Evolutionary conservation across 2,797 vertebrate species (phyloP).

Genomic region (Rhodeus uyekii): DNA sequence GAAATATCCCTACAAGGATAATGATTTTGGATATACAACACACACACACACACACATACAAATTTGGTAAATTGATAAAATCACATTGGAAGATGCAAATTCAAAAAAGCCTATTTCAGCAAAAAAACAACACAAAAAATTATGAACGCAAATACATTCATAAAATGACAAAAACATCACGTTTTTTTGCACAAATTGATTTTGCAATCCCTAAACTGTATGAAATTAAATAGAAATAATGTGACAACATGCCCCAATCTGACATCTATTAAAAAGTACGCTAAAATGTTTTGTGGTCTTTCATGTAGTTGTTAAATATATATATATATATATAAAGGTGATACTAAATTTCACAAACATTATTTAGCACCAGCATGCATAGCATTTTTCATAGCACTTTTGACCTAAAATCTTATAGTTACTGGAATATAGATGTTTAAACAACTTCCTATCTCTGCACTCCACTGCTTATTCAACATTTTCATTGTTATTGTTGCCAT

Average conservation of each 20-base stretch:
- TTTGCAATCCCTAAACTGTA: not conserved
- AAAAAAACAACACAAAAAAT: not conserved
- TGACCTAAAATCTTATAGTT: not conserved
- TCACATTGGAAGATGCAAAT: not conserved
- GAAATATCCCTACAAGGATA: too few species aligned
- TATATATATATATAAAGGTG: not conserved
- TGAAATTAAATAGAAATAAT: not conserved
- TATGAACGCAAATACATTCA: not conserved
- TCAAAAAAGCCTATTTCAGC: not conserved
- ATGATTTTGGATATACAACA: too few species aligned
- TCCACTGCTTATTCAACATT: not conserved
- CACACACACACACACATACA: not conserved
- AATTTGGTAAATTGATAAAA: not conserved
- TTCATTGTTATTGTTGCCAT: not conserved
- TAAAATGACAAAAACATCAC: not conserved
- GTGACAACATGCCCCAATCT: not conserved
- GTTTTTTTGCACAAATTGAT: not conserved
- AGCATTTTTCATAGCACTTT: not conserved
- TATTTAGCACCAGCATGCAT: not conserved
- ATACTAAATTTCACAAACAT: not conserved
- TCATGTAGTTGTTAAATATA: not conserved
- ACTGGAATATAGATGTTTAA: not conserved
- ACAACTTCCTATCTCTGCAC: not conserved
- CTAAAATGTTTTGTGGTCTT: not conserved
- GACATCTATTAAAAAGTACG: not conserved